phyloP scores from a whole-genome alignment of 2,888 invertebrate genomes.

The Perdita meconis region DNA sequence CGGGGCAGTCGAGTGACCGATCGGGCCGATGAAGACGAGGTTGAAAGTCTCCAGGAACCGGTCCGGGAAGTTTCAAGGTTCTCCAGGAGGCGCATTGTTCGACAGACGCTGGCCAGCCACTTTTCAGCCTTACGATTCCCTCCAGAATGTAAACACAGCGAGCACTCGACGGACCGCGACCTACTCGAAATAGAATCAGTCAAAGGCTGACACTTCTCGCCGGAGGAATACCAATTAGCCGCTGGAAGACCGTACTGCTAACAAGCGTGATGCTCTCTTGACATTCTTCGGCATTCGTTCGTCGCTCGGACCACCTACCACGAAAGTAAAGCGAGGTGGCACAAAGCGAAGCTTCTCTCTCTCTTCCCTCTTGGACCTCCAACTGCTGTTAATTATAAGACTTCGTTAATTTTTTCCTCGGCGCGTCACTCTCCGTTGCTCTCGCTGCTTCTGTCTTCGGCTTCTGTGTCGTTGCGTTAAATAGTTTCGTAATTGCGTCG shows the following conservation, averaged over 20 bases:
- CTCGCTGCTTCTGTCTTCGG: too few species aligned
- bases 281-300: constrained; percentile 52
- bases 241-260: constrained; percentile 53
- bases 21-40: constrained; percentile 31
- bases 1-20: constrained; percentile 47
- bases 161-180: constrained; percentile 32
- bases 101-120: constrained; percentile 46
- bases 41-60: constrained; percentile 55
- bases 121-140: constrained; percentile 54
- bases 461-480: neutral
- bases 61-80: constrained; percentile 47
- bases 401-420: constrained; percentile 15
- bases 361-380: neutral
- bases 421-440: neutral
- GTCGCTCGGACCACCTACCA: constrained; percentile 60
- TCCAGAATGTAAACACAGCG: constrained; percentile 60
- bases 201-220: constrained; percentile 63
- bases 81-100: constrained; percentile 47
- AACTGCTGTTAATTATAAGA: constrained; percentile 36
- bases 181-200: constrained; percentile 65
- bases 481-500: constrained; percentile 12
- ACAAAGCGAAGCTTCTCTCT: constrained; percentile 9
- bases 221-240: constrained; percentile 67
- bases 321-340: constrained; percentile 32
- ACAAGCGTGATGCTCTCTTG: constrained; percentile 62